phyloP scores from a whole-genome alignment of 2,113 vertebrate species.

The Ammodytes marinus region DNA sequence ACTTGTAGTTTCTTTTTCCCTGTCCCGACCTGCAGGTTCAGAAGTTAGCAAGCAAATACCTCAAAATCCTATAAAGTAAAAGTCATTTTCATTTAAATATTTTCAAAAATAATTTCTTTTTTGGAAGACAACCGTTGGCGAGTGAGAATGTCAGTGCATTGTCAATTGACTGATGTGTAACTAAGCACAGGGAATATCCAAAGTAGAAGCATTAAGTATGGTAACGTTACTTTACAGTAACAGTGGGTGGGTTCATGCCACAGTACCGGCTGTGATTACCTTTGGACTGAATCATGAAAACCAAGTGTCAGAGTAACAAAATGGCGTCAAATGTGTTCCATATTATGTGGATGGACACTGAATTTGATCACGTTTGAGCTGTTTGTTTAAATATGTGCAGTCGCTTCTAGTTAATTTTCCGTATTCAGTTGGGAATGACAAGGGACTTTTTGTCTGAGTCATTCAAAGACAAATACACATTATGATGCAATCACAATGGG shows the following conservation, averaged over 20 bases:
- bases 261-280: too few species aligned
- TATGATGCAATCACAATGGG: background rate
- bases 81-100: background rate
- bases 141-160: background rate
- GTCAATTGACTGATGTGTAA: background rate
- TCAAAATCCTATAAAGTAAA: background rate
- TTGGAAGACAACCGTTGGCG: background rate
- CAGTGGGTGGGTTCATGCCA: too few species aligned
- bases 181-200: background rate
- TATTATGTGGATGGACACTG: background rate
- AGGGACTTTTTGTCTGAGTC: conserved; percentile 12
- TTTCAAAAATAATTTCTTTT: background rate
- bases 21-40: background rate
- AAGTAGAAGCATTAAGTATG: too few species aligned
- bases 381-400: background rate
- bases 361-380: background rate
- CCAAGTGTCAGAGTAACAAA: too few species aligned
- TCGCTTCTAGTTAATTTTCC: background rate
- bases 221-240: too few species aligned
- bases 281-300: too few species aligned
- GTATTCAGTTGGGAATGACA: background rate
- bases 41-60: background rate
- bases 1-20: background rate
- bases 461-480: background rate
- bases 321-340: background rate